Evolutionary conservation across 1,140 invertebrate genomes (phyloP), one percentile per base, ranked within the genome.

Genomic region (Zaprionus taronus): DNA sequence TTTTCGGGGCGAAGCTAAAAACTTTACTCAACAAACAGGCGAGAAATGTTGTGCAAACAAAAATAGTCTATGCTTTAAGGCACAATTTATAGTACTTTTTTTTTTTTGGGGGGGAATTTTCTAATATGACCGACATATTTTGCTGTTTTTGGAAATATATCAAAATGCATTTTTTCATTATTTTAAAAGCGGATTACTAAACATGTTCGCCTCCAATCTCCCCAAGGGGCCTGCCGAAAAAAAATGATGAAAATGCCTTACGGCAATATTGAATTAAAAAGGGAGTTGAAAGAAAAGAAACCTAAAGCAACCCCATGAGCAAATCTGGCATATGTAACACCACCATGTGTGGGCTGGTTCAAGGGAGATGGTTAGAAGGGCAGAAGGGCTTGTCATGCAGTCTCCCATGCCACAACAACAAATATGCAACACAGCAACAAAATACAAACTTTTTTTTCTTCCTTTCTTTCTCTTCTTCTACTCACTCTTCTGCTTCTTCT

Each of bases 401-500:
- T 11, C 11, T 11, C 31, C 31, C 31, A 3, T 34, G 11, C 14
- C 57, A 28, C 71, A 24, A 36, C 15, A 28, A 12, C 38, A 72
- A 87, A 85, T 78, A 65, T 87, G 84, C 83, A 87, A 89, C 84
- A 89, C 84, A 58, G 84, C 83, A 87, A 75, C 80, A 89, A 87
- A 83, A 67, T 58, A 58, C 62, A 51, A 89, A 78, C 67, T 79
- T 76, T 71, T 73, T 79, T 17, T 1, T 79, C 0, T 15, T 14
- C 5, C 5, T 44, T 44, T 44, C 41, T 17, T n/a, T 2, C 6
- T 17, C n/a, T 7, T 7, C 5, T 44, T 44, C 20, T 22, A 12
- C 47, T 49, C 17, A 2, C 9, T 3, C 44, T 47, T 4, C 47
- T 17, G 0, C 47, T 49, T 44, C n/a, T 47, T 47, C 41, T 49